A percentile compares a stretch with the other conserved stretches of the same genome.
Evolutionary conservation across 2,888 invertebrate genomes (phyloP).

Genomic region (Metacarcinus magister): DNA sequence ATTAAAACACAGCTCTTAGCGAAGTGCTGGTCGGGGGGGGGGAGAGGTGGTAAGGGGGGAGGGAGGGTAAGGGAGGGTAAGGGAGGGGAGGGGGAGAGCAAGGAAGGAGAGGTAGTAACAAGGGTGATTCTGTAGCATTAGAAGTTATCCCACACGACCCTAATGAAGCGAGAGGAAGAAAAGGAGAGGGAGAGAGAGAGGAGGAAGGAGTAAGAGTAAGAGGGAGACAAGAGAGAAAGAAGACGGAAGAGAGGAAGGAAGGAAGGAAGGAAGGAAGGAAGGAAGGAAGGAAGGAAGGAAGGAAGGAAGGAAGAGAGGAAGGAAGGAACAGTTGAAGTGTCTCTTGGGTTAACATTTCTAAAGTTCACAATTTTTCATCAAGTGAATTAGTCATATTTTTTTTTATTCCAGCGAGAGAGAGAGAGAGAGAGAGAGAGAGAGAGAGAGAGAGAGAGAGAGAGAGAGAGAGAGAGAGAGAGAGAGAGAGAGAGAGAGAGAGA

Average conservation of each 20-base stretch:
- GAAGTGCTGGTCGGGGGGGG: neutral
- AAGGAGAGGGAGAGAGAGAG: neutral
- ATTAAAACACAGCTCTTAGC: constrained; percentile 11
- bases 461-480: too few relatives aligned
- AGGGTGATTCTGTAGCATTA: neutral
- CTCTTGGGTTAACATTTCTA: too few relatives aligned
- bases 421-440: neutral
- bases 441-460: neutral
- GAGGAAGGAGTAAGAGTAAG: neutral
- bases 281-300: neutral
- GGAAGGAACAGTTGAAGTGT: neutral
- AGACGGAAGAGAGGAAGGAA: neutral
- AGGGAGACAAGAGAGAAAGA: neutral
- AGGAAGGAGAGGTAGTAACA: neutral
- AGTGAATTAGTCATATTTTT: too few relatives aligned
- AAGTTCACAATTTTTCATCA: too few relatives aligned
- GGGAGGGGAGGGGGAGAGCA: neutral
- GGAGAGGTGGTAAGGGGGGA: neutral
- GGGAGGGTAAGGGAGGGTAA: neutral
- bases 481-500: too few relatives aligned
- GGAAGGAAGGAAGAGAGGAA: neutral
- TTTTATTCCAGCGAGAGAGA: neutral
- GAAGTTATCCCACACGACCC: neutral
- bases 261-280: neutral
- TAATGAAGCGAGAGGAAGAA: constrained; percentile 27